Base-by-base conservation (phyloP, 2,888 invertebrate species). In the Lasioglossum villosulum region DNA sequence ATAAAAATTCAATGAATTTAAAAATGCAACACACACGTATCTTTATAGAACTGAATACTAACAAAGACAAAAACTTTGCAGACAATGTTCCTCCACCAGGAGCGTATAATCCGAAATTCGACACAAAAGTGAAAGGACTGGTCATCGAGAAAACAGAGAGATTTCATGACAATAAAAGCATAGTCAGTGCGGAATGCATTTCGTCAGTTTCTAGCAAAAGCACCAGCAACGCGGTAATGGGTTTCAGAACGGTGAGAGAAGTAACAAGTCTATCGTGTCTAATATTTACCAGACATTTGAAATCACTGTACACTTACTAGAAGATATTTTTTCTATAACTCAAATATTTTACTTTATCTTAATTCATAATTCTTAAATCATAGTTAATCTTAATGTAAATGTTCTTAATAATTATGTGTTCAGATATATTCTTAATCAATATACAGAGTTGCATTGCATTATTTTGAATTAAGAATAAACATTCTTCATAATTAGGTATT, bases 81-180 rank as follows among this genome's bases (percentile, higher is more conserved):
- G 96, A 94, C 89, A 94, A 95, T 84, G 95, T 95, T 45, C 96
- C 96, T 56, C 95, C 96, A 42, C 96, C 96, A 59, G 96, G 96
- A 56, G 94, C 95, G 5, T 96, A 96, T 86, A 96, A 96, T 90
- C 95, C 96, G 8, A 95, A 95, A 86, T 93, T 95, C 79, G 95
- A 95, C 73, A 92, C 87, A 34, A 95, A 95, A 88, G 91, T 95
- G 14, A 95, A 95, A 91, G 94, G 95, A 68, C 92, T 93, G n/a
- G 91, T 94, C 34, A 95, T 95, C 79, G 93, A 95, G 71, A 95
- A 94, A 85, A 92, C 88, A 86, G 95, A 93, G 89, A 95, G 93
- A 93, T 95, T 93, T 84, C 89, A 87, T 91, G 95, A 93, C 89
- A 93, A 75, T 91, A 95, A 92, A 94, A 95, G 93, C 94, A 95